These are phyloP conservation scores for Penaeus japonicus DNA, from an alignment of 1,140 invertebrate genomes.

Conservation along the genomic window DNA sequence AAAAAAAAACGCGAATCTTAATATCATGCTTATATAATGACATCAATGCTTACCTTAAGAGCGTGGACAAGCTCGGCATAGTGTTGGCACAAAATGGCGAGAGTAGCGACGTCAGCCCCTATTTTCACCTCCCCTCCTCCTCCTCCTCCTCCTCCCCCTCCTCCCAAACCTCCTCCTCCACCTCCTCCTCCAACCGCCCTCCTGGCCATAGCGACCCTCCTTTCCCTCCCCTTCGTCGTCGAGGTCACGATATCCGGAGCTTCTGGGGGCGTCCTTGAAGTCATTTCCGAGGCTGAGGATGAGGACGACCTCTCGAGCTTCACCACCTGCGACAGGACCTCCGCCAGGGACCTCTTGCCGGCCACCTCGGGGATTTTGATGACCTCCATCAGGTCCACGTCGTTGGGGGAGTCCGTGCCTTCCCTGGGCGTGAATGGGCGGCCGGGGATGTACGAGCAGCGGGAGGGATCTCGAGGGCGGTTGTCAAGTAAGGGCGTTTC, in stretches of 20 bases:
- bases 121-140: not conserved
- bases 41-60: constrained; percentile 37
- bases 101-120: constrained; percentile 10
- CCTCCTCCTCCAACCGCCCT: not conserved
- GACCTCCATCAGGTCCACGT: constrained; percentile 32
- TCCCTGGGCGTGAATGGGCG: not conserved
- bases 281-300: constrained; percentile 25
- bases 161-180: not conserved
- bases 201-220: not conserved
- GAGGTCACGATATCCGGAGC: constrained; percentile 42
- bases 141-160: not conserved
- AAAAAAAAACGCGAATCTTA: too few species aligned
- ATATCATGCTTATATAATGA: too few species aligned
- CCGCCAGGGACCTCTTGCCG: constrained; percentile 16
- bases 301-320: constrained; percentile 37
- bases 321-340: constrained; percentile 42
- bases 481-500: not conserved
- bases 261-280: not conserved
- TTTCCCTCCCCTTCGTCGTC: constrained; percentile 12
- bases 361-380: constrained; percentile 29
- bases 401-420: constrained; percentile 23
- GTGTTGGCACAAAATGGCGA: constrained; percentile 39
- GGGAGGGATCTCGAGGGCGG: not conserved
- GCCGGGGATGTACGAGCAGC: not conserved
- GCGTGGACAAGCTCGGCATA: constrained; percentile 39